phyloP scores from a whole-genome alignment of 35 echinoderm and acorn worm species.

The Hemicentrotus pulcherrimus region DNA sequence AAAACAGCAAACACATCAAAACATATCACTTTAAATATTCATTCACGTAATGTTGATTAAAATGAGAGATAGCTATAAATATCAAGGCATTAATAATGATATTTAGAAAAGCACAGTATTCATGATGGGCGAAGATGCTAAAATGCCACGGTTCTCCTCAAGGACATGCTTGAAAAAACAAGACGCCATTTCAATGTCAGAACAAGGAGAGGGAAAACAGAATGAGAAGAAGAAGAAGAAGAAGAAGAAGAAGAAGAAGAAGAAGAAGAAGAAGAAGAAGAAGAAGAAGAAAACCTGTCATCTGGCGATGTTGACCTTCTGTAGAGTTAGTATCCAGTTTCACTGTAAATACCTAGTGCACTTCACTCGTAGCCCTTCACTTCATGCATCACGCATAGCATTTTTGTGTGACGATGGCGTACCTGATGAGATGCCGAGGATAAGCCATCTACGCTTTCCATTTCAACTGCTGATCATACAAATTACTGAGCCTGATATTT shows the following conservation, averaged over 20 bases:
- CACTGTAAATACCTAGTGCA: not conserved
- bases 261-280: not conserved
- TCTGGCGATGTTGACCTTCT: not conserved
- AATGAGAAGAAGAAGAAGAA: too few relatives aligned
- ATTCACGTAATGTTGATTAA: too few relatives aligned
- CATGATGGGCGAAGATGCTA: not conserved
- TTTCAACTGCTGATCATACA: not conserved
- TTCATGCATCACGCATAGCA: not conserved
- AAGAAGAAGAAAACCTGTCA: conserved; percentile 30
- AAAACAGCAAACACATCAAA: too few relatives aligned
- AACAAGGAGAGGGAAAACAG: not conserved
- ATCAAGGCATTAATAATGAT: too few relatives aligned
- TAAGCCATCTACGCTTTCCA: not conserved
- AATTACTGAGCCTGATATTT: not conserved
- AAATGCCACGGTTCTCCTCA: not conserved
- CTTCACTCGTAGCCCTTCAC: not conserved
- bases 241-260: too few relatives aligned
- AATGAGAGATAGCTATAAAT: too few relatives aligned
- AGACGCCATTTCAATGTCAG: not conserved
- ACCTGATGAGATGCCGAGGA: not conserved
- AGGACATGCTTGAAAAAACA: not conserved
- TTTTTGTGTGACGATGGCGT: not conserved
- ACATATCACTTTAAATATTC: too few relatives aligned
- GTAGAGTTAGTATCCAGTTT: conserved; percentile 1
- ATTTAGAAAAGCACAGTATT: not conserved